Percentiles rank a stretch among this genome's conserved stretches.
phyloP scores from a whole-genome alignment of 2,888 invertebrate genomes.

The Protodeltote pygarga region DNA sequence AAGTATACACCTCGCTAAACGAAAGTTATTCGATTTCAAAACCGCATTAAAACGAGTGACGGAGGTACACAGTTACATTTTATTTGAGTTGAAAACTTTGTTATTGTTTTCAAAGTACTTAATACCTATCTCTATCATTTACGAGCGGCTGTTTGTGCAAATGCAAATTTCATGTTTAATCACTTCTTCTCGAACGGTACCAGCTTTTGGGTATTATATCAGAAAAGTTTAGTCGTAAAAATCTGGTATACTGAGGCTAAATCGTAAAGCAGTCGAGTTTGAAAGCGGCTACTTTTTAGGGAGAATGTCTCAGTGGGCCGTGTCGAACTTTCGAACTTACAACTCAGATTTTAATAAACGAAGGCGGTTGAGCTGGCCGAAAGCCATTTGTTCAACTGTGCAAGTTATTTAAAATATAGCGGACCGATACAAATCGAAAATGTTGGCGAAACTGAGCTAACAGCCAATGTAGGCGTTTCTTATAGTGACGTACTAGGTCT shows the following conservation, averaged over 20 bases:
- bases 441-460: conserved; percentile 31
- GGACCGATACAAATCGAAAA: conserved; percentile 54
- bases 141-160: conserved; percentile 62
- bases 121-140: conserved; percentile 56
- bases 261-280: conserved; percentile 70
- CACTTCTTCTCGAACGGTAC: conserved; percentile 58
- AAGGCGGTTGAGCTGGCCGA: conserved; percentile 53
- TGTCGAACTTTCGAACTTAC: conserved; percentile 69
- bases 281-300: conserved; percentile 62
- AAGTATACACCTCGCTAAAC: conserved; percentile 17
- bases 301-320: conserved; percentile 62
- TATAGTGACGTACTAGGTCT: conserved; percentile 23
- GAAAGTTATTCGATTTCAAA: conserved; percentile 43
- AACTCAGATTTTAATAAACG: conserved; percentile 73
- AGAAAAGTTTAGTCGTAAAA: conserved; percentile 78
- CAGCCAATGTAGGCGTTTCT: conserved; percentile 30
- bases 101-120: conserved; percentile 53
- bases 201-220: conserved; percentile 63
- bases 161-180: conserved; percentile 72
- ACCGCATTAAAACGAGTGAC: conserved; percentile 38
- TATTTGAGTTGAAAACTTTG: conserved; percentile 52
- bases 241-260: conserved; percentile 66
- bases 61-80: conserved; percentile 42
- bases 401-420: conserved; percentile 60
- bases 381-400: conserved; percentile 60